Evolutionary conservation across 2,797 vertebrate species (phyloP).

Genomic region (Xerus rutilus): DNA sequence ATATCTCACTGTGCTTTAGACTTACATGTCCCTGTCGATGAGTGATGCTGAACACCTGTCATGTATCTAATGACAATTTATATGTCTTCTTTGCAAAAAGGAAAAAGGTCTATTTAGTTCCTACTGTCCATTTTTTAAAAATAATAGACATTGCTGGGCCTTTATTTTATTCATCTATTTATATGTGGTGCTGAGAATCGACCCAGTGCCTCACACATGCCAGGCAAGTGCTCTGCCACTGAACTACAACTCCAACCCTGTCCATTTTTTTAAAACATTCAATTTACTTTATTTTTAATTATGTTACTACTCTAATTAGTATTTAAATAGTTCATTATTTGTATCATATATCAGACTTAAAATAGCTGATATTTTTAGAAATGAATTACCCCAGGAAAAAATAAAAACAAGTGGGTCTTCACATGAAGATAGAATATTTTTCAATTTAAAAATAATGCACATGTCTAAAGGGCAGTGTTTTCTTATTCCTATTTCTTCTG

Average conservation of each 20-base stretch:
- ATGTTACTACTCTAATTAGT: not conserved
- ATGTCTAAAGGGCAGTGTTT: not conserved
- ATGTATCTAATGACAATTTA: not conserved
- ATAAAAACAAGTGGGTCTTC: not conserved
- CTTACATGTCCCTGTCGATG: not conserved
- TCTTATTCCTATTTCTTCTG: not conserved
- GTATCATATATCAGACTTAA: not conserved
- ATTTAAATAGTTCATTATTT: slow-evolving; percentile 20
- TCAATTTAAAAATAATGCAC: not conserved
- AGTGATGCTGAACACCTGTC: not conserved
- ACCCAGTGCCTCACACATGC: too few species aligned
- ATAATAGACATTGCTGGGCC: too few species aligned
- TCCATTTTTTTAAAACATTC: too few species aligned
- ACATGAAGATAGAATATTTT: not conserved
- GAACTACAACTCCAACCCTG: too few species aligned
- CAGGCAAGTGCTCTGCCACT: too few species aligned
- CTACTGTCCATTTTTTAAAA: not conserved
- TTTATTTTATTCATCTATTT: too few species aligned
- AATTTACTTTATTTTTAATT: too few species aligned
- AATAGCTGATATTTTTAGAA: not conserved
- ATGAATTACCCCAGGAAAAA: not conserved
- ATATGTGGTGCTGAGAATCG: too few species aligned
- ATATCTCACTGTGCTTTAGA: not conserved
- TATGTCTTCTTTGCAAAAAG: not conserved
- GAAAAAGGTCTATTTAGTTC: not conserved